Percentiles rank a stretch among this genome's conserved stretches.
Evolutionary conservation across 2,888 invertebrate genomes (phyloP).

Genomic region (Leucophora obtusa): DNA sequence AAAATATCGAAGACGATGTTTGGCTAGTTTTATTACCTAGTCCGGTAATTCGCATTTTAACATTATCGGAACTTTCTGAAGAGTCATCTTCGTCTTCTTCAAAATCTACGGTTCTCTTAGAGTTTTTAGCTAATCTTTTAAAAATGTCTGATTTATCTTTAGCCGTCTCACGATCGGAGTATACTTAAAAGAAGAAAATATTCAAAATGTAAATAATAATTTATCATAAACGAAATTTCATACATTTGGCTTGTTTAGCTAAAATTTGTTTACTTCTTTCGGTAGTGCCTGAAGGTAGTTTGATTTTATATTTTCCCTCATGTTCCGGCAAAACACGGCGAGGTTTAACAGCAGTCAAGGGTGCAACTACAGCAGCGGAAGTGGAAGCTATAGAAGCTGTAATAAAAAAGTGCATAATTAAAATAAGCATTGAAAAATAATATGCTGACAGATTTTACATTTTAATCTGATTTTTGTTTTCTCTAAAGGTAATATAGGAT

Average conservation of each 20-base stretch:
- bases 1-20: slow-evolving; percentile 74
- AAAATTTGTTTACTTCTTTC: slow-evolving; percentile 79
- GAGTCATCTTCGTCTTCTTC: slow-evolving; percentile 66
- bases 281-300: slow-evolving; percentile 80
- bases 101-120: slow-evolving; percentile 62
- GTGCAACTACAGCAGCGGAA: slow-evolving; percentile 59
- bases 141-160: slow-evolving; percentile 72
- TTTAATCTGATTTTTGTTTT: slow-evolving; percentile 66
- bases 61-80: slow-evolving; percentile 67
- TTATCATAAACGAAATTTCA: slow-evolving; percentile 43
- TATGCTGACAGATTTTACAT: slow-evolving; percentile 45
- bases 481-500: slow-evolving; percentile 65
- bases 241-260: slow-evolving; percentile 76
- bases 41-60: slow-evolving; percentile 71
- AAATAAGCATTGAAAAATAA: background rate
- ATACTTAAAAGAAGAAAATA: slow-evolving; percentile 68
- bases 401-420: background rate
- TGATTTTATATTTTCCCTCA: slow-evolving; percentile 81
- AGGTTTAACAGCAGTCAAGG: slow-evolving; percentile 72
- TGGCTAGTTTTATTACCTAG: slow-evolving; percentile 63
- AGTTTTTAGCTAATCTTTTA: slow-evolving; percentile 71
- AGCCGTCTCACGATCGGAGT: slow-evolving; percentile 73
- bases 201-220: background rate
- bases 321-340: slow-evolving; percentile 80
- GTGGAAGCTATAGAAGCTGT: slow-evolving; percentile 41